phyloP scores from a whole-genome alignment of 1,140 invertebrate species.

The Lordiphosa mommai region DNA sequence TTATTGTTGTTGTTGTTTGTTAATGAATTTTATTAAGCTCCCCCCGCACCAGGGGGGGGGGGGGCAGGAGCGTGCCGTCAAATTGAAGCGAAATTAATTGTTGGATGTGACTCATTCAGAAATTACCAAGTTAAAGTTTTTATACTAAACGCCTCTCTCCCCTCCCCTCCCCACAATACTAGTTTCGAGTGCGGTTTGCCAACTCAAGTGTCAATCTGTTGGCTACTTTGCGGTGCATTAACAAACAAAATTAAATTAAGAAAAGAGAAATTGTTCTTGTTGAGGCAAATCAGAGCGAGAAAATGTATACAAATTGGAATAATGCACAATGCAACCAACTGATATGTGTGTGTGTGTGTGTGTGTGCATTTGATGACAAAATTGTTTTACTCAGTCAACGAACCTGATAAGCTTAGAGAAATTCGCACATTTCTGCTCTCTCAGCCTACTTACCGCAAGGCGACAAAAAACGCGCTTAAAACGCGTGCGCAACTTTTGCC shows the following conservation, averaged over 20 bases:
- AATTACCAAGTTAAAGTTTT: too few species aligned
- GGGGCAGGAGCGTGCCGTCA: background rate
- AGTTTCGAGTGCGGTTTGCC: constrained; percentile 24
- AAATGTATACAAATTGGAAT: constrained; percentile 50
- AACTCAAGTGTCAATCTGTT: constrained; percentile 67
- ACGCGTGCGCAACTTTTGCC: constrained; percentile 42
- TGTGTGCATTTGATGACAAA: constrained; percentile 54
- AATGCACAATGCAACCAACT: constrained; percentile 24
- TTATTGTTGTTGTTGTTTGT: constrained; percentile 39
- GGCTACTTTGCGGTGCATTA: constrained; percentile 60
- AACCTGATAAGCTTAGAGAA: constrained; percentile 23
- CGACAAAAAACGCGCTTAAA: constrained; percentile 31
- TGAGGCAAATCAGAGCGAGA: constrained; percentile 54
- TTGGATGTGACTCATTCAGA: constrained; percentile 20
- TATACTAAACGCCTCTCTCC: too few species aligned
- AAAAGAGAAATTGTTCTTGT: constrained; percentile 42
- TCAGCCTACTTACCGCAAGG: background rate
- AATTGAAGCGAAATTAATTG: constrained; percentile 2
- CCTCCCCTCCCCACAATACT: too few species aligned
- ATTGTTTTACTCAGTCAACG: constrained; percentile 48
- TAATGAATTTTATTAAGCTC: constrained; percentile 66
- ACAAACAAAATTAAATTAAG: constrained; percentile 36
- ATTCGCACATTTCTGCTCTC: constrained; percentile 22
- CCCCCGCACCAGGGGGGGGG: constrained; percentile 31
- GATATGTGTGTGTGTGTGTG: background rate